phyloP scores from a whole-genome alignment of 2,797 vertebrate species.

The Crocodylus rhombifer region DNA sequence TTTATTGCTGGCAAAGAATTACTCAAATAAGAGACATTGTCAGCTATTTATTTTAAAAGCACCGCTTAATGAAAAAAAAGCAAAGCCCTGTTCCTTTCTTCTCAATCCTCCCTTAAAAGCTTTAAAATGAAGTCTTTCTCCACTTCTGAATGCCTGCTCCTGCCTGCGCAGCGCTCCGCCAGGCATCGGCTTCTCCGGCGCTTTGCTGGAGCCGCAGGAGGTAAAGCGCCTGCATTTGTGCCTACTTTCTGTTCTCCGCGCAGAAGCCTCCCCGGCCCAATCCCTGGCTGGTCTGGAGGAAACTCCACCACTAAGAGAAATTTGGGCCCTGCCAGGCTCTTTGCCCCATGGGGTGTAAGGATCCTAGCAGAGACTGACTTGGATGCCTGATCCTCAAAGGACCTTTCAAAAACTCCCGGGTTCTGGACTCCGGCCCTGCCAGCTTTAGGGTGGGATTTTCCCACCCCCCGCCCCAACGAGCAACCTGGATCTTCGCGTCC shows the following conservation, averaged over 20 bases:
- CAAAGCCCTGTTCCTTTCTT: slow-evolving; percentile 28
- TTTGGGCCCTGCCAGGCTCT: fast-evolving
- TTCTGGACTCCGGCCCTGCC: fast-evolving
- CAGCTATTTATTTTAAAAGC: slow-evolving; percentile 83
- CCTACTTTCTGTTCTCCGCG: neutral
- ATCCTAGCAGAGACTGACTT: fast-evolving
- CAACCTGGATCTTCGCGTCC: fast-evolving
- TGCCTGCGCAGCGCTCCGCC: neutral
- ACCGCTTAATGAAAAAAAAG: slow-evolving; percentile 17
- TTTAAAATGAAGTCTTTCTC: neutral
- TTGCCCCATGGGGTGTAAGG: fast-evolving
- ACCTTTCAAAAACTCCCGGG: fast-evolving
- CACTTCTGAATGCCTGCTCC: neutral
- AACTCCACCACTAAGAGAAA: no score
- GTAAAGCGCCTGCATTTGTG: no score
- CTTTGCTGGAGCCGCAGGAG: neutral
- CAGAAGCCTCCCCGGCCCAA: neutral
- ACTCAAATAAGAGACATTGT: slow-evolving; percentile 80
- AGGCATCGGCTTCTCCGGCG: neutral
- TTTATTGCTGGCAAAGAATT: slow-evolving; percentile 80
- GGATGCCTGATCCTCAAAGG: fast-evolving
- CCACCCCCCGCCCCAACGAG: fast-evolving
- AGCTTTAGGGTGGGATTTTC: fast-evolving
- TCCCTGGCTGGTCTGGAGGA: no score
- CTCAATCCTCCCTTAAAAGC: slow-evolving; percentile 47